These are phyloP conservation scores for Pseudanteris insignis DNA, from an alignment of 2,888 invertebrate species.

Conservation along the genomic window DNA sequence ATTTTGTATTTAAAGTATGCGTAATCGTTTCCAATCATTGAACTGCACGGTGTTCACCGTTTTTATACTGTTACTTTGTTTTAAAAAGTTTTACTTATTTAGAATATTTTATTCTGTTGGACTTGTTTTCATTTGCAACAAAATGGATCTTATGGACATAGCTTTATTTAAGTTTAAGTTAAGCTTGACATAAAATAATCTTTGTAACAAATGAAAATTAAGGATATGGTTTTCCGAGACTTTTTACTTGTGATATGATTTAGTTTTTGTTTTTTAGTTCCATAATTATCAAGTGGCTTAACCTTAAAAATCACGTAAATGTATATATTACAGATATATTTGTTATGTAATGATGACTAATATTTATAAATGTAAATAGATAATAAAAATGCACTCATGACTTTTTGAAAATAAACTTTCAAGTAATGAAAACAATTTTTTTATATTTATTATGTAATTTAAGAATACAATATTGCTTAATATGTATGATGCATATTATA, in stretches of 20 bases:
- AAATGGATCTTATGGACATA: background rate
- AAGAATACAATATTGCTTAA: too few species aligned
- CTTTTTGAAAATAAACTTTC: background rate
- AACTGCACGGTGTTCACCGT: too few species aligned
- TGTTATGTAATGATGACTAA: background rate
- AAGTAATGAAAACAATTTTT: background rate
- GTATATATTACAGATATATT: background rate
- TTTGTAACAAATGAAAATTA: background rate
- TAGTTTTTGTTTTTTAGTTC: slow-evolving; percentile 1
- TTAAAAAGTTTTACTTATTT: too few species aligned
- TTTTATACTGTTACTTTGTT: too few species aligned
- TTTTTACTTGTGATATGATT: background rate
- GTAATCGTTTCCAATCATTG: too few species aligned
- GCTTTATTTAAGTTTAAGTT: background rate
- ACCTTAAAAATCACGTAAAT: too few species aligned
- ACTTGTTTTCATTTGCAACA: too few species aligned
- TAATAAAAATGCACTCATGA: background rate
- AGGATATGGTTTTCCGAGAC: background rate
- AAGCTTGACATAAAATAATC: background rate
- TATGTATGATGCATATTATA: background rate
- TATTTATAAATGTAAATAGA: slow-evolving; percentile 5
- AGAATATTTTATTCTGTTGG: too few species aligned
- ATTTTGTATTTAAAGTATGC: too few species aligned
- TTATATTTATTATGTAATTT: background rate
- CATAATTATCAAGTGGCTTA: slow-evolving; percentile 2